A percentile compares a stretch with the other conserved stretches of the same genome.
phyloP scores from a whole-genome alignment of 23 tunicate species.

The Trididemnum miniatum region DNA sequence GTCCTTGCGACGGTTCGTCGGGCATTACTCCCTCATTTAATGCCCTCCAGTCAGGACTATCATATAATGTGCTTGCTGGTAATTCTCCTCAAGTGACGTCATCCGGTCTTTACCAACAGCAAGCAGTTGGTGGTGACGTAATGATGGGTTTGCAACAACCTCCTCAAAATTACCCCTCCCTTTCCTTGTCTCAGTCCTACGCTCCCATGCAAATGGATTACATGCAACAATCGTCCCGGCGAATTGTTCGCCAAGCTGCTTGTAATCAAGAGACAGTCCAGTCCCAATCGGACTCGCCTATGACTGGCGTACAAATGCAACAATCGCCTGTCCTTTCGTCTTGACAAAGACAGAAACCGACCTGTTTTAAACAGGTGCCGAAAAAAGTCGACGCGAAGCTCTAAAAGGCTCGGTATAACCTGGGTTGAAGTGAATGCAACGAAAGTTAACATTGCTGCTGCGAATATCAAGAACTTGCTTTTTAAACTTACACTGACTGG shows the following conservation, averaged over 20 bases:
- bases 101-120: background rate
- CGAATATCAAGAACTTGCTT: too few species aligned
- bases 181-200: background rate
- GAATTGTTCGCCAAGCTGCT: conserved; percentile 8
- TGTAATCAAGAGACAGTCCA: conserved; percentile 29
- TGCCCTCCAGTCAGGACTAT: background rate
- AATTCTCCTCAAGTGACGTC: background rate
- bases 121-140: background rate
- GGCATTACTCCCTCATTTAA: conserved; percentile 17
- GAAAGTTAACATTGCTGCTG: too few species aligned
- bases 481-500: too few species aligned
- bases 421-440: background rate
- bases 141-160: background rate
- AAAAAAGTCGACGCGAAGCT: background rate
- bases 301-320: conserved; percentile 83
- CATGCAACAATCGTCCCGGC: conserved; percentile 18
- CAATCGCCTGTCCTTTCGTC: conserved; percentile 96
- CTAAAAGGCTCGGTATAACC: background rate
- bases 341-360: conserved; percentile 47
- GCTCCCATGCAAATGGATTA: conserved; percentile 28
- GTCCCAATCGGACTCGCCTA: conserved; percentile 92
- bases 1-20: background rate
- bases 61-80: background rate
- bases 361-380: background rate
- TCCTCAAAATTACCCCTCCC: background rate